Base-by-base conservation (phyloP, 92 coral and sea anemone species). In the Desmophyllum pertusum region DNA sequence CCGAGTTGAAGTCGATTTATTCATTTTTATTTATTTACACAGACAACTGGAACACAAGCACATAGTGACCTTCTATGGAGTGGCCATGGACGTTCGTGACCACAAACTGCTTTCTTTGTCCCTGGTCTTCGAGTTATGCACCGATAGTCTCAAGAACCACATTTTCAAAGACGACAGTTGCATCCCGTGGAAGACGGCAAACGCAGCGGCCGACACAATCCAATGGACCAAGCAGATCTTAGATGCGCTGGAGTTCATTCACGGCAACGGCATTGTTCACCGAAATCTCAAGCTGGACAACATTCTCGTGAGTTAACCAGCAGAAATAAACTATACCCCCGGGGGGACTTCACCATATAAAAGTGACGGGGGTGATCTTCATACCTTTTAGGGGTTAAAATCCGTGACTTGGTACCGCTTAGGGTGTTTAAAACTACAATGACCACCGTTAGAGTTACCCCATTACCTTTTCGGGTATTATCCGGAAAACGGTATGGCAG, bases 211-310 rank as follows among this genome's bases (percentile, higher is more conserved):
- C 19, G 1, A 0, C 31, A 76, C 46, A 14, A 4, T 52, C 1
- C 80, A 33, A 10, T 52, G 80, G 80, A 38, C 33, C 42, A 55
- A 55, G 17, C 33, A 53, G 14, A 57, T 76, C 10, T 76, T 76
- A 37, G 66, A 76, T 57, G 80, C 80, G 7, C 66, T 76, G 45
- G 48, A 53, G 33, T 76, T 76, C 27, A 76, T 76, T 23, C 80
- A 76, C 48, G 19, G 51, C 80, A 76, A 76, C n/a, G 80, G 30
- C 23, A 9, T 76, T 10, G 69, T 57, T n/a, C 80, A 76, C 45
- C 67, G 80, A 21, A 68, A 76, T 76, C 80, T 76, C 21, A 64
- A 29, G 70, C 39, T 64, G 70, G 70, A 29, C 70, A 64, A 64
- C 37, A 35, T 64, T 64, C 70, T 64, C 6, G 70, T 64, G 39